Percentiles rank a stretch among this genome's conserved stretches.
These are phyloP conservation scores for Idris sp. DNA, from an alignment of 1,140 invertebrate genomes.

Conservation along the genomic window DNA sequence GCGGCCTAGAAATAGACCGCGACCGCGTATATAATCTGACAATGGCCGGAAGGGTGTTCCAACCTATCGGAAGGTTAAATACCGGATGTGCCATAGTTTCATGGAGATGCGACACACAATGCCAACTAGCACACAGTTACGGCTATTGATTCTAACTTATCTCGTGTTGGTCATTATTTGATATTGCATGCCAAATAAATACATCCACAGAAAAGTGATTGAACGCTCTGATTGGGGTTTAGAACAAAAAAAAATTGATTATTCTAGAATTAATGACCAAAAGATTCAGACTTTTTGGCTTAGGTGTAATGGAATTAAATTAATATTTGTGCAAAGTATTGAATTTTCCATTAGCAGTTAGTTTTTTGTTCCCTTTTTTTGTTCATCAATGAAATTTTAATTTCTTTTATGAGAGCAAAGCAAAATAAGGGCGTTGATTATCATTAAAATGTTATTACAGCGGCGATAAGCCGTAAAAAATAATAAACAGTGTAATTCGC, in stretches of 20 bases:
- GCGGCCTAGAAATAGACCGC: constrained; percentile 58
- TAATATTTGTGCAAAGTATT: too few species aligned
- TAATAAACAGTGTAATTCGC: constrained; percentile 20
- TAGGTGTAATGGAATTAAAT: too few species aligned
- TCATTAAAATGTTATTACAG: constrained; percentile 17
- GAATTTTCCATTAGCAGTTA: too few species aligned
- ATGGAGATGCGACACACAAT: constrained; percentile 23
- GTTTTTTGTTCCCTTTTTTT: background rate
- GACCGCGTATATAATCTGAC: constrained; percentile 59
- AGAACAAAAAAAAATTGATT: too few species aligned
- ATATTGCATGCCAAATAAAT: constrained; percentile 38
- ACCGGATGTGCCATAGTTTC: constrained; percentile 54
- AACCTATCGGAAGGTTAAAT: constrained; percentile 63
- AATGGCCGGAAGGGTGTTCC: constrained; percentile 65
- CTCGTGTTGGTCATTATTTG: constrained; percentile 41
- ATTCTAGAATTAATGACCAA: too few species aligned
- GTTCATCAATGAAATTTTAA: background rate
- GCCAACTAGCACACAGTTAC: constrained; percentile 23
- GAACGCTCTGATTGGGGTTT: constrained; percentile 15
- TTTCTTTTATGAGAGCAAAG: background rate
- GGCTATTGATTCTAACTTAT: constrained; percentile 51
- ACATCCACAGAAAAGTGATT: constrained; percentile 42
- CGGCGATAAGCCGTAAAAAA: constrained; percentile 27
- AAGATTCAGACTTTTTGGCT: too few species aligned
- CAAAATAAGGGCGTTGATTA: constrained; percentile 11